phyloP scores from a whole-genome alignment of 2,113 vertebrate species.

The Podiceps cristatus region DNA sequence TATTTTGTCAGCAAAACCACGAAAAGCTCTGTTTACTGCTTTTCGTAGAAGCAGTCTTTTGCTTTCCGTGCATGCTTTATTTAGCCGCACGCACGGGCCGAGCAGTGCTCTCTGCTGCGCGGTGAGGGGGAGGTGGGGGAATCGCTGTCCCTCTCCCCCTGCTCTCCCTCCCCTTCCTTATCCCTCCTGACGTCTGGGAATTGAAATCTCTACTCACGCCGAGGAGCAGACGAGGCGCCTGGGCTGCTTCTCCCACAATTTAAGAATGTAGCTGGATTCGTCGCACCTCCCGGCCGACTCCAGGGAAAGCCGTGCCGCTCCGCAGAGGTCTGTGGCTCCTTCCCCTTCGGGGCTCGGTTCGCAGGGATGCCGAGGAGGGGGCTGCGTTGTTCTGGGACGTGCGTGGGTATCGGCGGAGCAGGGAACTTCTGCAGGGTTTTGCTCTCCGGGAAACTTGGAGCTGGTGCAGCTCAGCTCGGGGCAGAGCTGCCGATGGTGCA shows the following conservation, averaged over 20 bases:
- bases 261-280: background rate
- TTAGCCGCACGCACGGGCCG: background rate
- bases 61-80: fast-evolving
- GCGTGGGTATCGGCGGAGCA: fast-evolving
- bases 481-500: fast-evolving
- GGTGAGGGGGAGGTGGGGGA: background rate
- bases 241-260: background rate
- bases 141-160: background rate
- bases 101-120: background rate
- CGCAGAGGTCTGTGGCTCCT: constrained; percentile 30
- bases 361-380: background rate
- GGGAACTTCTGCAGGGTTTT: background rate
- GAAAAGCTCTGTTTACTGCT: fast-evolving
- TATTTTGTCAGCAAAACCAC: background rate
- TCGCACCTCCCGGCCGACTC: background rate
- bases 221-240: background rate
- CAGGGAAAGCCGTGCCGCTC: background rate
- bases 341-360: fast-evolving
- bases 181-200: background rate
- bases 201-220: background rate
- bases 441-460: background rate
- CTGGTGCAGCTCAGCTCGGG: background rate
- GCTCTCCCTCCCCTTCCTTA: constrained; percentile 8
- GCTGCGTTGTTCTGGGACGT: fast-evolving
- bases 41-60: fast-evolving